A percentile compares a stretch with the other conserved stretches of the same genome.
These are phyloP conservation scores for Drosophila multiciliata DNA, from an alignment of 2,888 invertebrate genomes.

Conservation along the genomic window DNA sequence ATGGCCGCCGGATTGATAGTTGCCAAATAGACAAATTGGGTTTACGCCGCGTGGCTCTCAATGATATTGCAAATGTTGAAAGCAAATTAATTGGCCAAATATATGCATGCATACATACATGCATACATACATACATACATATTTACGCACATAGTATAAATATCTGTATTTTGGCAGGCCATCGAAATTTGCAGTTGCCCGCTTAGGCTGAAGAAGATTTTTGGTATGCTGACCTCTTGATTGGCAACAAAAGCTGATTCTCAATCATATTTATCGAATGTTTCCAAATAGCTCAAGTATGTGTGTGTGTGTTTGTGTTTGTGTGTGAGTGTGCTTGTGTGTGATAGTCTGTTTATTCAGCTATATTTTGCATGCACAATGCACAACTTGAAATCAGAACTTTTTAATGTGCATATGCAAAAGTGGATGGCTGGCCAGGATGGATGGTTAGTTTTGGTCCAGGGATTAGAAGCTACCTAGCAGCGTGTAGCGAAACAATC, in stretches of 20 bases:
- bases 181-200: slow-evolving; percentile 12
- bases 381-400: slow-evolving; percentile 51
- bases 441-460: neutral
- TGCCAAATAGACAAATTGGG: slow-evolving; percentile 26
- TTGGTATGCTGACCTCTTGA: slow-evolving; percentile 7
- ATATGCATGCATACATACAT: neutral
- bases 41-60: slow-evolving; percentile 15
- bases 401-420: slow-evolving; percentile 15
- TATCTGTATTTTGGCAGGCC: slow-evolving; percentile 2
- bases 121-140: neutral
- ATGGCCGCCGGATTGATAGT: slow-evolving; percentile 1
- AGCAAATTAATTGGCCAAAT: slow-evolving; percentile 17
- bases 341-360: slow-evolving; percentile 27
- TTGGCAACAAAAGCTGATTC: slow-evolving; percentile 9
- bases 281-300: slow-evolving; percentile 1
- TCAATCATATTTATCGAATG: slow-evolving; percentile 33
- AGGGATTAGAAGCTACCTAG: neutral
- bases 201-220: slow-evolving; percentile 8
- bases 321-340: neutral
- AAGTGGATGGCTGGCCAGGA: neutral
- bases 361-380: slow-evolving; percentile 44
- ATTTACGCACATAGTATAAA: neutral
- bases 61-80: slow-evolving; percentile 4
- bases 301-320: slow-evolving; percentile 8
- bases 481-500: slow-evolving; percentile 3